These are phyloP conservation scores for Chrysemys picta DNA, from an alignment of 2,113 vertebrate species.

Conservation along the genomic window DNA sequence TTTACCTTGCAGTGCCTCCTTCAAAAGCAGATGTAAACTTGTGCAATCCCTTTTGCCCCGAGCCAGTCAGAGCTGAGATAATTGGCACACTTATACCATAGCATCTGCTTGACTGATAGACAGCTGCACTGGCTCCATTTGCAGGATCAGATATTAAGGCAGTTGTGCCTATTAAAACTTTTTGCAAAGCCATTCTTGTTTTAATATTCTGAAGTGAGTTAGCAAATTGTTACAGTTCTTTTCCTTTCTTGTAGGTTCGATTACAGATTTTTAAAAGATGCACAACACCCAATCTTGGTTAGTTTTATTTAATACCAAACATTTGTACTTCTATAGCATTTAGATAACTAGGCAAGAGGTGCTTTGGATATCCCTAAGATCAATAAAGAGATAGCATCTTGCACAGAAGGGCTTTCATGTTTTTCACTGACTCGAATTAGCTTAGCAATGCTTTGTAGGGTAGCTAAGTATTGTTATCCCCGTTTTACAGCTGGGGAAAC, in stretches of 20 bases:
- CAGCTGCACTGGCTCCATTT: background rate
- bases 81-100: background rate
- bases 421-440: background rate
- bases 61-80: background rate
- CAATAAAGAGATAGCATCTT: background rate
- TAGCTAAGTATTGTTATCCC: too few species aligned
- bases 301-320: conserved; percentile 35
- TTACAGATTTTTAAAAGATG: background rate
- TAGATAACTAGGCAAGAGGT: background rate
- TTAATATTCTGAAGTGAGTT: background rate
- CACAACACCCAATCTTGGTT: background rate
- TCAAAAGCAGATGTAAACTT: background rate
- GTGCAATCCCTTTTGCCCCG: background rate
- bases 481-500: background rate
- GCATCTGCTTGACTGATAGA: background rate
- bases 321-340: background rate
- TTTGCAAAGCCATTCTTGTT: background rate
- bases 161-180: background rate
- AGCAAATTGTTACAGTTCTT: background rate
- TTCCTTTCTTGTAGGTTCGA: conserved; percentile 30
- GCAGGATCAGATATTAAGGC: background rate
- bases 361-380: background rate
- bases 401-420: accelerated
- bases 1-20: background rate
- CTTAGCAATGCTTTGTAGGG: background rate